A percentile compares a stretch with the other conserved stretches of the same genome.
Evolutionary conservation across 2,113 vertebrate genomes (phyloP).

Genomic region (Sporophila hypoxantha): DNA sequence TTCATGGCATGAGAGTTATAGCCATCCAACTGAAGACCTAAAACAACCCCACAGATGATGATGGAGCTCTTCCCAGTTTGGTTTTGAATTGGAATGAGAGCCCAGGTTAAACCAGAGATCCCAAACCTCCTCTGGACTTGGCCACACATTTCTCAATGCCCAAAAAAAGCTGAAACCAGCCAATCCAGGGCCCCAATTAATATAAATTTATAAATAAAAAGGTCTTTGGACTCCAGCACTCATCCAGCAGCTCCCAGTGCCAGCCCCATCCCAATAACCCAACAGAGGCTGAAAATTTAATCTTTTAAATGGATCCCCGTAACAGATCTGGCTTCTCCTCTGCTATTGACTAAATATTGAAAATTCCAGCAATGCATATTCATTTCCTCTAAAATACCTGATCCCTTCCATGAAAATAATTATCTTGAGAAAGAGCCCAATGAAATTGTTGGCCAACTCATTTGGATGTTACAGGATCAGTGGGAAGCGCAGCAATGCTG

Average conservation of each 20-base stretch:
- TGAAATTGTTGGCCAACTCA: not conserved
- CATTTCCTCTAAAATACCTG: not conserved
- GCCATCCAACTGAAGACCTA: not conserved
- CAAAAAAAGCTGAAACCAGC: not conserved
- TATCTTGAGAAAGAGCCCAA: not conserved
- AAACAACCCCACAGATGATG: not conserved
- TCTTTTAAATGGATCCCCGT: not conserved
- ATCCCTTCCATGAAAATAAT: not conserved
- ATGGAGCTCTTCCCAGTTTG: not conserved
- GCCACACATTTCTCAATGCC: not conserved
- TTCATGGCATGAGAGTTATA: not conserved
- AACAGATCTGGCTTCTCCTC: not conserved
- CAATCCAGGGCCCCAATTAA: not conserved
- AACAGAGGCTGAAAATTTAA: not conserved
- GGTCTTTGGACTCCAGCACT: not conserved
- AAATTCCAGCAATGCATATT: not conserved
- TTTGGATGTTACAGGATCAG: not conserved
- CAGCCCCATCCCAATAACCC: not conserved
- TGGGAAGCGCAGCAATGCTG: not conserved
- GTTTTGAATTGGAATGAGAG: not conserved
- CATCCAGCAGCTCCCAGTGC: not conserved
- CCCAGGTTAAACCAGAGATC: not conserved
- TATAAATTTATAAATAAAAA: not conserved
- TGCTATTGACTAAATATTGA: not conserved
- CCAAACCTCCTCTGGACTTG: not conserved